Evolutionary conservation across 2,888 invertebrate genomes (phyloP).

Genomic region (Sarcophaga variegata): DNA sequence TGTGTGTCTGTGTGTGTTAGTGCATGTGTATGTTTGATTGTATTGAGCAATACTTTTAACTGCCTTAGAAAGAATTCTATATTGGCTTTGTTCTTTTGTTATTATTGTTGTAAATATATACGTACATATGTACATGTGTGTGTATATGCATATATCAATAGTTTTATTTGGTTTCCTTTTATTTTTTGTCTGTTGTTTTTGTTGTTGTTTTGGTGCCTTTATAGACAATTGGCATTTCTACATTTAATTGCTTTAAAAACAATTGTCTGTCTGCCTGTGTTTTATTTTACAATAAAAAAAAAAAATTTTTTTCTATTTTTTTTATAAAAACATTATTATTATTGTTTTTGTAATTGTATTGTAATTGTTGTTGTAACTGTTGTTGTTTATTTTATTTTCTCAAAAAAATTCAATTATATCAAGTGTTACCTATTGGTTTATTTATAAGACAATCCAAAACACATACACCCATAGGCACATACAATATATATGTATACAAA

Average conservation of each 20-base stretch:
- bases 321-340: not conserved
- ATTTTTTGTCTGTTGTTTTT: not conserved
- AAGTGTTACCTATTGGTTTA: constrained; percentile 66
- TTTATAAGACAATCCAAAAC: constrained; percentile 38
- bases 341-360: not conserved
- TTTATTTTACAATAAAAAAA: not conserved
- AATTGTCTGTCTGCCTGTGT: constrained; percentile 33
- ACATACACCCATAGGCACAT: too few species aligned
- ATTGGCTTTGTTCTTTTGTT: constrained; percentile 33
- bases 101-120: constrained; percentile 1
- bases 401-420: constrained; percentile 62
- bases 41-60: constrained; percentile 57
- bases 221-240: constrained; percentile 44
- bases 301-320: constrained; percentile 3
- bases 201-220: not conserved
- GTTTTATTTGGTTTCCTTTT: constrained; percentile 15
- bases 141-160: not conserved
- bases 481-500: too few species aligned
- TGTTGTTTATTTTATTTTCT: constrained; percentile 43
- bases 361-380: constrained; percentile 4
- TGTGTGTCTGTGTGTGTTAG: not conserved
- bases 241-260: constrained; percentile 63
- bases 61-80: constrained; percentile 39
- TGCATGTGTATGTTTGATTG: too few species aligned
- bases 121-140: not conserved